Conservation (phyloP, 1,140 invertebrate genomes). For the Euura saliciscinereae region DNA sequence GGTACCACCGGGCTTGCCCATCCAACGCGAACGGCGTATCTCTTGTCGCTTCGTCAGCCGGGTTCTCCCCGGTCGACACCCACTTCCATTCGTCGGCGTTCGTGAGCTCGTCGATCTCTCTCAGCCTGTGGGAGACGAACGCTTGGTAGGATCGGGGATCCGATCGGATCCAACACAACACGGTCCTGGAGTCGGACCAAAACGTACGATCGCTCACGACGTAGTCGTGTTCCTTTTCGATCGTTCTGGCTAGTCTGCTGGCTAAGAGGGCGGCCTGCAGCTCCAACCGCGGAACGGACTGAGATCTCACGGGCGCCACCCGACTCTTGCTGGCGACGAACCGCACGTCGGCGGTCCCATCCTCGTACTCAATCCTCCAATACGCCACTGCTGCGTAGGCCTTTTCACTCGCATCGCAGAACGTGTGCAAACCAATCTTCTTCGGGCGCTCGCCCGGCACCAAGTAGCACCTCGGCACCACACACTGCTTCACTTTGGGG, state of each 20-base stretch:
- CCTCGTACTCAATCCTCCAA: constrained; percentile 15
- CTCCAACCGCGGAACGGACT: constrained; percentile 22
- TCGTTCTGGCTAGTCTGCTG: not conserved
- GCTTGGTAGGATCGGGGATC: constrained; percentile 27
- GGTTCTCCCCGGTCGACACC: constrained; percentile 31
- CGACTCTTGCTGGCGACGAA: constrained; percentile 23
- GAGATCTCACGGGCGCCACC: constrained; percentile 27
- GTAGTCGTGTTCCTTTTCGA: too few species aligned
- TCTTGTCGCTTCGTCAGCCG: constrained; percentile 24
- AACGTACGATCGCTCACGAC: too few species aligned
- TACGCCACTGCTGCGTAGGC: constrained; percentile 32
- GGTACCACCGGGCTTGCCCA: too few species aligned
- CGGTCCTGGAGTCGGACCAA: too few species aligned
- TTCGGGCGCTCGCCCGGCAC: constrained; percentile 14
- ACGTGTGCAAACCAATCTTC: constrained; percentile 29
- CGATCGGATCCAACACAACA: constrained; percentile 36
- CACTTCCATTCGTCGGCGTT: not conserved
- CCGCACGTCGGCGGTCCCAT: not conserved
- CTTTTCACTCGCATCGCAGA: constrained; percentile 33
- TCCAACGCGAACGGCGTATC: too few species aligned
- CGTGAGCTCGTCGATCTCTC: constrained; percentile 37
- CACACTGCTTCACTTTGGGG: not conserved
- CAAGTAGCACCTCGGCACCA: not conserved
- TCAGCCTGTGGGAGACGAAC: constrained; percentile 44
- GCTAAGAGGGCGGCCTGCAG: constrained; percentile 12